A percentile compares a stretch with the other conserved stretches of the same genome.
phyloP scores from a whole-genome alignment of 2,888 invertebrate genomes.

The Athetis lepigone region DNA sequence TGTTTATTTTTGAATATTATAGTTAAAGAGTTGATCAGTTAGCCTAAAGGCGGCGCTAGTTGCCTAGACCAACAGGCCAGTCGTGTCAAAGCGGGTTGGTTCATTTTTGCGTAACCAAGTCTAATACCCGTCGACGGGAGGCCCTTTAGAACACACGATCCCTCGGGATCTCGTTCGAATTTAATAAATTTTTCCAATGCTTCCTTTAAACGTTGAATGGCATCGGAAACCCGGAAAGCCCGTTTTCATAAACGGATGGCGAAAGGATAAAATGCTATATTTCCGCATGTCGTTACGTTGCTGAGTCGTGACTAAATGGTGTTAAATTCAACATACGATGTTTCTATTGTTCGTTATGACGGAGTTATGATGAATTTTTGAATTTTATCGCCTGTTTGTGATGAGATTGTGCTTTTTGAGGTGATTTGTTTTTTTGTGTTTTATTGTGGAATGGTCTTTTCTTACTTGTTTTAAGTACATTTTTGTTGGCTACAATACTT shows the following conservation, averaged over 20 bases:
- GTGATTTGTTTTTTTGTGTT: slow-evolving; percentile 1
- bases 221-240: slow-evolving; percentile 71
- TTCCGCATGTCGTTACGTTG: slow-evolving; percentile 65
- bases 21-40: too few relatives aligned
- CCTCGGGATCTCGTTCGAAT: slow-evolving; percentile 65
- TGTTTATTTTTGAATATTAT: too few relatives aligned
- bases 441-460: background rate
- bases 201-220: slow-evolving; percentile 73
- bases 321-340: slow-evolving; percentile 66
- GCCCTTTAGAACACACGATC: slow-evolving; percentile 66
- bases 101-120: too few relatives aligned
- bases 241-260: slow-evolving; percentile 73
- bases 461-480: background rate
- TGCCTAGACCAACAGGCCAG: too few relatives aligned
- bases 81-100: too few relatives aligned
- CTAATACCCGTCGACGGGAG: too few relatives aligned
- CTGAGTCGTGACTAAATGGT: slow-evolving; percentile 61
- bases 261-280: slow-evolving; percentile 77
- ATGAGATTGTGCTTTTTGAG: slow-evolving; percentile 37
- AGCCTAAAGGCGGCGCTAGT: too few relatives aligned
- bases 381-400: slow-evolving; percentile 51
- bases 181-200: slow-evolving; percentile 81
- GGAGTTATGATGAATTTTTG: slow-evolving; percentile 53
- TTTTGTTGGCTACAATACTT: background rate
- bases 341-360: slow-evolving; percentile 54